Base-by-base conservation (phyloP, 2,888 invertebrate species). In the Apamea sordens region DNA sequence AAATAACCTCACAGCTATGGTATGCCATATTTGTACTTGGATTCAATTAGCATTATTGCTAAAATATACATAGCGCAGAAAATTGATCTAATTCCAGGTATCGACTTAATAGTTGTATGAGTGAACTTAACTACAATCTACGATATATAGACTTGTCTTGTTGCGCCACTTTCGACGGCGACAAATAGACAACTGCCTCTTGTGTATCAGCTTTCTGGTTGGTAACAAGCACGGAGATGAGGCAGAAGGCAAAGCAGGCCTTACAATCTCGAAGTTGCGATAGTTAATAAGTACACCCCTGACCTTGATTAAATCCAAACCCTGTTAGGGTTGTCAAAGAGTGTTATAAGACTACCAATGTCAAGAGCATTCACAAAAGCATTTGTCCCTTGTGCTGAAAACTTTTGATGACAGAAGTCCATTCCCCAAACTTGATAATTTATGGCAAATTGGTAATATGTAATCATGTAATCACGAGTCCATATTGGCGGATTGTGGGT, bases 111-210 rank as follows among this genome's bases (percentile, higher is more conserved):
- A 73, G 53, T 82, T 77, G 70, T 80, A 56, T 50, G 15, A 69
- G 24, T 69, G 28, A 63, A 69, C 72, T 84, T 73, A 69, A 80
- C 18, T 68, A 73, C 28, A 68, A 68, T 82, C 83, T 70, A 71
- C 44, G n/a, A 73, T 77, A 5, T 67, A 76, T 67, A 69, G 73
- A 76, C 77, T 76, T 41, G 73, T 50, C 77, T 77, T n/a, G 78
- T 71, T 82, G 87, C 74, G 63, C 88, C 77, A 90, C 91, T 90
- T 90, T 91, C 90, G 79, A 76, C 70, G 70, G 78, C 65, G 78
- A 80, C 73, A 81, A 83, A 80, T 73, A 76, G 41, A 74, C 83
- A 53, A 77, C 53, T 74, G 77, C 67, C 47, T 65, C 70, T 79
- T 75, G 70, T 77, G 70, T 68, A 69, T 75, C 67, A 61, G 67